phyloP scores from a whole-genome alignment of 1,140 invertebrate species.

The Caenorhabditis briggsae region DNA sequence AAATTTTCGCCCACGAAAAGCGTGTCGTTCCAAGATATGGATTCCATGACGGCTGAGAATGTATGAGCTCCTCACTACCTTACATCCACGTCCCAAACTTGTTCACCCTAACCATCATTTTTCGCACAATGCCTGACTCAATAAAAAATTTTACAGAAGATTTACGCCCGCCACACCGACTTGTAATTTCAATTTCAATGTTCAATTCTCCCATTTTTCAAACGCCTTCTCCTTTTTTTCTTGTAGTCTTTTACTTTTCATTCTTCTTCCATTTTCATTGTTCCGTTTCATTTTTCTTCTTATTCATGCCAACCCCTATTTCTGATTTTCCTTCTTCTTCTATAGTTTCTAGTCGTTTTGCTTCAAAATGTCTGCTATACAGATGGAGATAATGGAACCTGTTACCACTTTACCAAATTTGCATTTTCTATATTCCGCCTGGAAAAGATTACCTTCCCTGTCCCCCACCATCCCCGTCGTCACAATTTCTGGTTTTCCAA shows the following conservation, averaged over 20 bases:
- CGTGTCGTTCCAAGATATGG: slow-evolving; percentile 53
- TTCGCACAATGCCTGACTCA: slow-evolving; percentile 6
- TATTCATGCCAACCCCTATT: too few relatives aligned
- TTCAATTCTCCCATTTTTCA: background rate
- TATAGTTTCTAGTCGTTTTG: background rate
- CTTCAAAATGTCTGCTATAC: background rate
- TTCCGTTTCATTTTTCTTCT: too few relatives aligned
- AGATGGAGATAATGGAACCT: slow-evolving; percentile 49
- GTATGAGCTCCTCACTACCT: slow-evolving; percentile 10
- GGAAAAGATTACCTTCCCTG: background rate
- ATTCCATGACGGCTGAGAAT: slow-evolving; percentile 45
- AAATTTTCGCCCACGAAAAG: slow-evolving; percentile 47
- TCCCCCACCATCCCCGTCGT: background rate
- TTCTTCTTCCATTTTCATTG: background rate
- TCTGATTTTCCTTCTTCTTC: background rate
- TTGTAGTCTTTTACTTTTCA: background rate
- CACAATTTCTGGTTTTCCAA: background rate
- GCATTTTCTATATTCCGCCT: background rate
- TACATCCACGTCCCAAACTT: background rate
- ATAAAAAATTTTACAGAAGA: slow-evolving; percentile 27
- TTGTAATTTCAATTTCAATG: slow-evolving; percentile 39
- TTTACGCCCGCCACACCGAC: slow-evolving; percentile 41
- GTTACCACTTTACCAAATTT: background rate
- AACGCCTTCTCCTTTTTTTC: background rate
- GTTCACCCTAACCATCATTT: background rate